phyloP scores from a whole-genome alignment of 2,888 invertebrate species.

The Chaetogeoica ovagalla region DNA sequence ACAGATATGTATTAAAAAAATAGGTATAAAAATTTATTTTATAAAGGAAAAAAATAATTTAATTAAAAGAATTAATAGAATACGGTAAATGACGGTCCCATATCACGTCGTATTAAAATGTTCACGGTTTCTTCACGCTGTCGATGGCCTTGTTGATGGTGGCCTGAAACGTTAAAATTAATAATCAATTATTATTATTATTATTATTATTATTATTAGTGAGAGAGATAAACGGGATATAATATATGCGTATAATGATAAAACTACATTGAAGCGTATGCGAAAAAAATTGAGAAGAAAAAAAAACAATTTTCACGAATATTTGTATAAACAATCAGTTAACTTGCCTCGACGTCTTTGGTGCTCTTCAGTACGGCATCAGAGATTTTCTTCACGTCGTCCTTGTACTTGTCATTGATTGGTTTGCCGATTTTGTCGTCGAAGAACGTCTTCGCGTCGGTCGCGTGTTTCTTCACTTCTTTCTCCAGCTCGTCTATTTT shows the following conservation, averaged over 20 bases:
- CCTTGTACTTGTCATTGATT: constrained; percentile 24
- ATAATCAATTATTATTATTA: too few relatives aligned
- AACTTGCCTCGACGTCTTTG: constrained; percentile 36
- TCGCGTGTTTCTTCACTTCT: constrained; percentile 11
- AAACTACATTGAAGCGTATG: not conserved
- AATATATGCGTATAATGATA: too few relatives aligned
- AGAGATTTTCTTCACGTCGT: constrained; percentile 33
- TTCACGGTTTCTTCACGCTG: constrained; percentile 24
- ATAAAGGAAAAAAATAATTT: constrained; percentile 42
- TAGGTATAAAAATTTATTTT: constrained; percentile 32
- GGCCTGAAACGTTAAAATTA: constrained; percentile 12
- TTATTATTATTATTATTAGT: too few relatives aligned
- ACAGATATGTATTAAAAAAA: constrained; percentile 30
- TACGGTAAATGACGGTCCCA: not conserved
- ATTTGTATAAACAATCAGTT: too few relatives aligned
- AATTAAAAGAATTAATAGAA: constrained; percentile 20
- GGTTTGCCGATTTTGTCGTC: constrained; percentile 32
- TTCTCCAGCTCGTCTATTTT: constrained; percentile 35
- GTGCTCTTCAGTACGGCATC: constrained; percentile 1
- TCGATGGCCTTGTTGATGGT: constrained; percentile 28
- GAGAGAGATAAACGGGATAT: too few relatives aligned
- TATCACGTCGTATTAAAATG: not conserved
- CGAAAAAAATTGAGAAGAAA: not conserved
- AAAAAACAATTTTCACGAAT: not conserved
- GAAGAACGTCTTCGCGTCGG: constrained; percentile 5